A percentile compares a stretch with the other conserved stretches of the same genome.
Conservation (phyloP, 2,888 invertebrate species). For the Apocheima hispidaria region DNA sequence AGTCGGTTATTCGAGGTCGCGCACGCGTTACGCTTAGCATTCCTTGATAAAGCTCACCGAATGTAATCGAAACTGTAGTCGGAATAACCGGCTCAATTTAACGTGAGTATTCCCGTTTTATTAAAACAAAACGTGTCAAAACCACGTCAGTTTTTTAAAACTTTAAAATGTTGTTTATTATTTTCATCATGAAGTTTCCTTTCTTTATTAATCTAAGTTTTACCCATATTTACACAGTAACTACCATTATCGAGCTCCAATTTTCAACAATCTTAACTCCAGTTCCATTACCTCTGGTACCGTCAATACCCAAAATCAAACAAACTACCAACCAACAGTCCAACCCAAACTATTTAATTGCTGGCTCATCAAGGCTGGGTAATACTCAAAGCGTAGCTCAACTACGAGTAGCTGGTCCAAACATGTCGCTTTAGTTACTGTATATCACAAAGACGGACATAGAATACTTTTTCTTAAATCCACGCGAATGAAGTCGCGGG, state of each 20-base stretch:
- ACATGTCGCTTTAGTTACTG: background rate
- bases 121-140: too few relatives aligned
- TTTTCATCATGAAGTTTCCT: background rate
- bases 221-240: background rate
- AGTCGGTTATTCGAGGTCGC: too few relatives aligned
- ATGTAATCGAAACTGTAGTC: too few relatives aligned
- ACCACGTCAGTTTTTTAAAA: too few relatives aligned
- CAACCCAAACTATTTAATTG: constrained; percentile 16
- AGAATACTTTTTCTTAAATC: too few relatives aligned
- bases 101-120: too few relatives aligned
- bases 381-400: background rate
- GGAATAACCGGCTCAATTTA: too few relatives aligned
- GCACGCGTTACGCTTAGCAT: too few relatives aligned
- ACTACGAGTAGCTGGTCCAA: background rate
- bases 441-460: too few relatives aligned
- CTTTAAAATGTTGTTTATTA: background rate
- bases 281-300: background rate
- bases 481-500: too few relatives aligned
- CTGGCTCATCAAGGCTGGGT: background rate
- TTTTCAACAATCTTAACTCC: constrained; percentile 1
- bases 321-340: constrained; percentile 6
- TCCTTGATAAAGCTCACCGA: too few relatives aligned
- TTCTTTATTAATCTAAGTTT: background rate
- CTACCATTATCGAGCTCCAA: constrained; percentile 1
- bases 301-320: constrained; percentile 16